Percentiles rank a stretch among this genome's conserved stretches.
Conservation (phyloP, 2,113 vertebrate species). For the Equus przewalskii region DNA sequence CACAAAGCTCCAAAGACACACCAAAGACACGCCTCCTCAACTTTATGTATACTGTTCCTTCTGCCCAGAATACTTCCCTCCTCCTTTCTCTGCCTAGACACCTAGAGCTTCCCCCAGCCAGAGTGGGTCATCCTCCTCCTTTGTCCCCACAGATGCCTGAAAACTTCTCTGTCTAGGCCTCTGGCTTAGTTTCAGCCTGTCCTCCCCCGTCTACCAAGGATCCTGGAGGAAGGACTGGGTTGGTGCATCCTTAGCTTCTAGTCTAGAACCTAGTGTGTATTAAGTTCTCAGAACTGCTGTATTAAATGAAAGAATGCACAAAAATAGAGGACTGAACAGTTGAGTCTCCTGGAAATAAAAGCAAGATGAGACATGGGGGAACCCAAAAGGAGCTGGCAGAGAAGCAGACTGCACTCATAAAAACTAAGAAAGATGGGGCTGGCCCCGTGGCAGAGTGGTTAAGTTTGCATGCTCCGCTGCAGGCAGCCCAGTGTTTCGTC, state of each 20-base stretch:
- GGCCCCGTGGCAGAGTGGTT: no score
- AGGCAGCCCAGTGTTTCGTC: no score
- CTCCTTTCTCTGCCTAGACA: not conserved
- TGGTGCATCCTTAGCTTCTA: not conserved
- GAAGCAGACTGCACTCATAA: not conserved
- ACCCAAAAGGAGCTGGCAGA: not conserved
- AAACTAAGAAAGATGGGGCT: not conserved
- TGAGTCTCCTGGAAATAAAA: slow-evolving; percentile 13
- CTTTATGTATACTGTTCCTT: not conserved
- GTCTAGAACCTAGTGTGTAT: not conserved
- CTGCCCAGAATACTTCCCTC: not conserved
- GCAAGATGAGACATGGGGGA: not conserved
- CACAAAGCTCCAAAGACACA: not conserved
- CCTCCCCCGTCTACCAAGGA: not conserved
- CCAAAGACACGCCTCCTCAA: not conserved
- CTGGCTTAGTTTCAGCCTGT: not conserved
- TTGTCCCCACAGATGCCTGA: not conserved
- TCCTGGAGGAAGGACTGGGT: not conserved
- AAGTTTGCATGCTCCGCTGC: no score
- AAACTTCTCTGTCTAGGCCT: not conserved
- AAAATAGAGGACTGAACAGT: not conserved
- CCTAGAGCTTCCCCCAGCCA: not conserved
- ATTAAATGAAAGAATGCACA: not conserved
- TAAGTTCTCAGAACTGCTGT: not conserved
- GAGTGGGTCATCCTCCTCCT: not conserved